These are phyloP conservation scores for Barbus barbus DNA, from an alignment of 2,113 vertebrate genomes.

Conservation along the genomic window DNA sequence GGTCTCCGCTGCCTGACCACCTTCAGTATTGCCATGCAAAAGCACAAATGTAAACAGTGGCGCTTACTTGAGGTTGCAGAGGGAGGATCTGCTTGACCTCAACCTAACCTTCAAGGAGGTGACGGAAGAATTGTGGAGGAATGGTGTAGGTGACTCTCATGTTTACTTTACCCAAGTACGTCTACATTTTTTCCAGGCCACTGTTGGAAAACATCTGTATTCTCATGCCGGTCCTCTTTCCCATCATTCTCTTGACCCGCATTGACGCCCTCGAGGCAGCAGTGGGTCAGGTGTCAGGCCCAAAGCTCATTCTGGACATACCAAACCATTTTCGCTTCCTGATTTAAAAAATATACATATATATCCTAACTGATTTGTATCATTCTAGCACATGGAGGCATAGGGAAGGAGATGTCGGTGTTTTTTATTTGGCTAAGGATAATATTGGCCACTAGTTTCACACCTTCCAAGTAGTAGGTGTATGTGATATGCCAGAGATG, in stretches of 20 bases:
- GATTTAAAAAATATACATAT: too few relatives aligned
- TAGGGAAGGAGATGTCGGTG: constrained; percentile 60
- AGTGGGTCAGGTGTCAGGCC: constrained; percentile 38
- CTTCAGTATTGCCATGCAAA: neutral
- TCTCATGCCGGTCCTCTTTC: constrained; percentile 1
- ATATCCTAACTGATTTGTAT: constrained; percentile 53
- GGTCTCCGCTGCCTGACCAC: neutral
- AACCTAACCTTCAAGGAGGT: constrained; percentile 26
- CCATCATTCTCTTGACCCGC: constrained; percentile 35
- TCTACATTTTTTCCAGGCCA: constrained; percentile 30
- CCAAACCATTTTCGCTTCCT: constrained; percentile 57
- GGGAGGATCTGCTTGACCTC: constrained; percentile 19
- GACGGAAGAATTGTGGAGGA: neutral
- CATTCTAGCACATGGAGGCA: constrained; percentile 63
- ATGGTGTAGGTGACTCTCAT: constrained; percentile 10
- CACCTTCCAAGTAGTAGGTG: constrained; percentile 58
- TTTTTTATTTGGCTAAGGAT: constrained; percentile 55
- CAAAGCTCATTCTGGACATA: constrained; percentile 39
- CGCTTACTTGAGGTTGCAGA: neutral
- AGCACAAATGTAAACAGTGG: neutral
- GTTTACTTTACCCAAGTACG: constrained; percentile 24
- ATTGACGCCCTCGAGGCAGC: neutral
- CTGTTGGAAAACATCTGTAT: constrained; percentile 32
- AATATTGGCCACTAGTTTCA: constrained; percentile 62
- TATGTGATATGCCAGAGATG: constrained; percentile 47